Percentiles rank a stretch among this genome's conserved stretches.
Evolutionary conservation across 2,797 vertebrate genomes (phyloP).

Genomic region (Pterois miles): DNA sequence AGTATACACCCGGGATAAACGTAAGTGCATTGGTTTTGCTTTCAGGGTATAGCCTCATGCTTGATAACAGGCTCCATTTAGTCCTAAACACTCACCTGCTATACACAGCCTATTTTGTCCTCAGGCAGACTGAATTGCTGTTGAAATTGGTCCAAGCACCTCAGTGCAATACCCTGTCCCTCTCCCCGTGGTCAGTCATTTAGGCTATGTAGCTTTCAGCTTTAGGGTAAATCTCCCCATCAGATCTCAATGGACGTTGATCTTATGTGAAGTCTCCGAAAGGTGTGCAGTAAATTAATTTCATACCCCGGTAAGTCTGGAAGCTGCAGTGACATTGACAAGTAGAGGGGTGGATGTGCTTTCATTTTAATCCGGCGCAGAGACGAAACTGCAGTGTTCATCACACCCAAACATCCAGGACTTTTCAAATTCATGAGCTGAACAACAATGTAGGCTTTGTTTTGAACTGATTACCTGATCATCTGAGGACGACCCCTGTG

Average conservation of each 20-base stretch:
- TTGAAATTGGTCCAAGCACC: constrained; percentile 43
- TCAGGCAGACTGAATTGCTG: constrained; percentile 27
- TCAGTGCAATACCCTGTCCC: constrained; percentile 44
- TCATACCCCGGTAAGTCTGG: constrained; percentile 69
- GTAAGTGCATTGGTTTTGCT: constrained; percentile 15
- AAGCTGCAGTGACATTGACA: constrained; percentile 61
- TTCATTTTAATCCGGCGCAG: constrained; percentile 37
- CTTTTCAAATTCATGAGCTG: constrained; percentile 30
- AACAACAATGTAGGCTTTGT: constrained; percentile 9
- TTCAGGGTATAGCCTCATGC: constrained; percentile 7
- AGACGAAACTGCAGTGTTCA: constrained; percentile 24
- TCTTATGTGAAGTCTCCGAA: constrained; percentile 68
- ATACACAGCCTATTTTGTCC: constrained; percentile 25
- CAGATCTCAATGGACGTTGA: constrained; percentile 59
- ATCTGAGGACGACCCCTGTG: constrained; percentile 3
- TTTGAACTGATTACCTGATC: constrained; percentile 34
- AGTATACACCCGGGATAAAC: not conserved
- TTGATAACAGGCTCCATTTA: constrained; percentile 33
- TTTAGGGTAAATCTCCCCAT: constrained; percentile 56
- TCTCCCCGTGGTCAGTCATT: constrained; percentile 54
- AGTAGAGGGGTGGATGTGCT: constrained; percentile 30
- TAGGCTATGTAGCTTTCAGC: constrained; percentile 46
- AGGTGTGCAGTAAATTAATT: constrained; percentile 77
- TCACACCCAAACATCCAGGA: constrained; percentile 1
- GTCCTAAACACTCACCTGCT: constrained; percentile 44